Base-by-base conservation (phyloP, 2,797 vertebrate species). In the Jordanella pulchra region DNA sequence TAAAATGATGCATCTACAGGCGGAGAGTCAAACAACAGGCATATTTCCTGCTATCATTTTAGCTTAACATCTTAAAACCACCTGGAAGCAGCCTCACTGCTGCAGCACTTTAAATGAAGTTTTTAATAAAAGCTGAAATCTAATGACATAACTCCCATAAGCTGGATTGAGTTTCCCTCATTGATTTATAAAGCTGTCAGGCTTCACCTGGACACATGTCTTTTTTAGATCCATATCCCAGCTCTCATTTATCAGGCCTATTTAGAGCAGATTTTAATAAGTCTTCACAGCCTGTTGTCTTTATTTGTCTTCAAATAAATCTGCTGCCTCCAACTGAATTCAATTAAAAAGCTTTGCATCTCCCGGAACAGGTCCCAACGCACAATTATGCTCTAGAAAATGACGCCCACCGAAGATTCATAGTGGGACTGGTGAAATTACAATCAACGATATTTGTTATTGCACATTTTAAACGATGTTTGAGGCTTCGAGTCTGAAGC, bases 291-390 rank as follows among this genome's bases (percentile, higher is more conserved):
- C 45, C 56, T 77, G 77, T 89, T 90, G 81, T 83, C 74, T 89
- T 83, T 87, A 86, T 89, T 87, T 87, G 86, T 77, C 48, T 77
- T 88, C 69, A 88, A 89, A 86, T 80, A 70, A 89, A 90, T 91
- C 82, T 80, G 61, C 71, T 72, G 79, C 78, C 73, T 81, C 67
- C 79, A 89, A 90, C 77, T 82, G 83, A 90, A 88, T 87, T 78
- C 51, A 72, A 83, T 90, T 86, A 79, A 39, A 84, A 87, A 78
- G 77, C 81, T 71, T 44, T 76, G 81, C 78, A 86, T 81, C 69
- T 86, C 84, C 73, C 74, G 60, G 66, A 81, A 87, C 80, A 80
- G 73, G 45, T 60, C 73, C 28, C 71, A 70, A 67, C 61, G 69
- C 71, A 73, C 86, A 74, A 90, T 91, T 90, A 87, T 44, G 48